Percentiles rank a stretch among this genome's conserved stretches.
Conservation (phyloP, 2,113 vertebrate genomes). For the Clupea harengus region DNA sequence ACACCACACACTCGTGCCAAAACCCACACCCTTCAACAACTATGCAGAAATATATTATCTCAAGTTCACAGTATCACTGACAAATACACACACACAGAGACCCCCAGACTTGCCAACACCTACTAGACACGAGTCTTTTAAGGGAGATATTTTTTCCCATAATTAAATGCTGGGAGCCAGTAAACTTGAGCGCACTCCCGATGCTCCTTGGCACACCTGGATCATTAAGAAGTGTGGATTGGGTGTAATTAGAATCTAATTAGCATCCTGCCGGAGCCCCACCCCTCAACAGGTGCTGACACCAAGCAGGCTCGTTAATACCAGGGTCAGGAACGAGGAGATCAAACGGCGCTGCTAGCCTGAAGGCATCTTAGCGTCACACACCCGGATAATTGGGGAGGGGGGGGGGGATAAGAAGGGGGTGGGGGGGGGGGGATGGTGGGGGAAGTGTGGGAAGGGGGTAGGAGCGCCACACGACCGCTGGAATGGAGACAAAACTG, state of each 20-base stretch:
- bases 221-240: conserved; percentile 60
- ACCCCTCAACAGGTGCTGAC: conserved; percentile 52
- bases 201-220: conserved; percentile 62
- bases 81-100: background rate
- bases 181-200: conserved; percentile 17
- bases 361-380: conserved; percentile 67
- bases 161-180: background rate
- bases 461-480: background rate
- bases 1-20: background rate
- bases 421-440: background rate
- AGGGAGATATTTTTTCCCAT: background rate
- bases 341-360: conserved; percentile 67
- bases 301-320: conserved; percentile 53
- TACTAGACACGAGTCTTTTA: background rate
- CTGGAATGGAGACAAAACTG: conserved; percentile 22
- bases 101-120: background rate
- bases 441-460: background rate
- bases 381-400: conserved; percentile 58
- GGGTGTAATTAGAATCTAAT: conserved; percentile 65
- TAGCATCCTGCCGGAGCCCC: conserved; percentile 51
- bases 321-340: conserved; percentile 39
- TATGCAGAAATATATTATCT: background rate
- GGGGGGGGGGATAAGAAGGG: conserved; percentile 45
- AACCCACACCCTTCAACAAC: background rate
- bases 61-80: conserved; percentile 9